phyloP scores from a whole-genome alignment of 2,113 vertebrate species.

The Mugil cephalus region DNA sequence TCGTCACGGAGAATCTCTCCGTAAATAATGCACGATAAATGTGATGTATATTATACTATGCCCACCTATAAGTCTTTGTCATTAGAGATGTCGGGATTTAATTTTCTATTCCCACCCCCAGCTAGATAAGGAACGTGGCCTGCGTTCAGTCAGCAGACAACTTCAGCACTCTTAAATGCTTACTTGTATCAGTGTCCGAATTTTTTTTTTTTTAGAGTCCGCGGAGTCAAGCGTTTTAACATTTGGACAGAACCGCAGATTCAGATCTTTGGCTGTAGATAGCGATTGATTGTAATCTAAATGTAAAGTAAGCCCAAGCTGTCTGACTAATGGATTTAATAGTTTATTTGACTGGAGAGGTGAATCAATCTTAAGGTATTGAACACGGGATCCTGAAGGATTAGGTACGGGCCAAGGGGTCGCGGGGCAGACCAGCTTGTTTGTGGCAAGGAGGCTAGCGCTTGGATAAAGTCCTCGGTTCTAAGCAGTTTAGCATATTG shows the following conservation, averaged over 20 bases:
- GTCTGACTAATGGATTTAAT: slow-evolving; percentile 81
- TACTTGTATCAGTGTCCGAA: slow-evolving; percentile 20
- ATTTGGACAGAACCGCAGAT: slow-evolving; percentile 39
- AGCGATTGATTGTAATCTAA: slow-evolving; percentile 81
- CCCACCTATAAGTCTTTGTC: slow-evolving; percentile 69
- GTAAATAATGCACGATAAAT: slow-evolving; percentile 74
- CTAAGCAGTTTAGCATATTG: slow-evolving; percentile 76
- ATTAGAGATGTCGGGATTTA: slow-evolving; percentile 55
- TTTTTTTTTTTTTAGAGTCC: slow-evolving; percentile 23
- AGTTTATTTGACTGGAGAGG: slow-evolving; percentile 82
- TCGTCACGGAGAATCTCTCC: slow-evolving; percentile 54
- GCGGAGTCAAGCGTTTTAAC: slow-evolving; percentile 34
- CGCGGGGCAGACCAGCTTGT: slow-evolving; percentile 34
- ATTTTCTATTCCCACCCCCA: slow-evolving; percentile 50
- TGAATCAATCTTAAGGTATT: slow-evolving; percentile 83
- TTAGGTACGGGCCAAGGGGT: slow-evolving; percentile 72
- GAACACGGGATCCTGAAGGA: slow-evolving; percentile 76
- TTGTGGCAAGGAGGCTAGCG: slow-evolving; percentile 38
- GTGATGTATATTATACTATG: slow-evolving; percentile 55
- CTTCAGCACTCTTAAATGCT: slow-evolving; percentile 11
- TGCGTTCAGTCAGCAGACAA: not conserved
- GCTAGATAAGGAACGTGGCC: slow-evolving; percentile 53
- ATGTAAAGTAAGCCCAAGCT: slow-evolving; percentile 79
- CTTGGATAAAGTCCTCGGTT: slow-evolving; percentile 64
- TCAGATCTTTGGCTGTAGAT: slow-evolving; percentile 43